Conservation (phyloP, 2,113 vertebrate species). For the Microcebus ravelobensis region DNA sequence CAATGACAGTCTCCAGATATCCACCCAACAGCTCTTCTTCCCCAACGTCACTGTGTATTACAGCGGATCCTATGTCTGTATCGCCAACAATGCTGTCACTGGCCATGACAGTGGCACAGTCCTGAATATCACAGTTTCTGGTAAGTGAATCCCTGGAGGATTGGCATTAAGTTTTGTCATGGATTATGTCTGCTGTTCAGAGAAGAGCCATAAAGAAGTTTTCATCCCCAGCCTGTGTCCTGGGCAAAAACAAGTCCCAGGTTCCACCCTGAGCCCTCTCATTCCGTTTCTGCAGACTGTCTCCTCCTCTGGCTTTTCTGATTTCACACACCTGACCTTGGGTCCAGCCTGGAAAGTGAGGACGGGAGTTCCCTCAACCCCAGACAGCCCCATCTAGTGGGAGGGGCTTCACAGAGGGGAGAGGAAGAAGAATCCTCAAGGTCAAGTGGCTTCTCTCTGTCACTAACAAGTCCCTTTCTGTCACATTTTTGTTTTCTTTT, state of each 20-base stretch:
- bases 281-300: neutral
- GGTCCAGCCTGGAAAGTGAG: neutral
- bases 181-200: neutral
- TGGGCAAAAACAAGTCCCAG: neutral
- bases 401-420: neutral
- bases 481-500: neutral
- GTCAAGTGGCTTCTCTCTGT: neutral
- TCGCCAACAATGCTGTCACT: neutral
- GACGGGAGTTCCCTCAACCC: neutral
- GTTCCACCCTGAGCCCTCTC: neutral
- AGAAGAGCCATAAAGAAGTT: neutral
- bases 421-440: neutral
- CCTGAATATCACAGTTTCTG: no score
- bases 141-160: neutral
- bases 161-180: neutral
- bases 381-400: neutral
- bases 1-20: rapidly evolving
- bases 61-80: neutral
- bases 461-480: neutral
- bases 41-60: rapidly evolving
- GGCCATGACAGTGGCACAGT: neutral
- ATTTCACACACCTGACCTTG: neutral
- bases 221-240: neutral
- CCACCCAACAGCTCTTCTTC: neutral
- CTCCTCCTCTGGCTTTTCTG: neutral